Evolutionary conservation across 2,888 invertebrate genomes (phyloP), one percentile per base, ranked within the genome.

Genomic region (Erpobdella octoculata): DNA sequence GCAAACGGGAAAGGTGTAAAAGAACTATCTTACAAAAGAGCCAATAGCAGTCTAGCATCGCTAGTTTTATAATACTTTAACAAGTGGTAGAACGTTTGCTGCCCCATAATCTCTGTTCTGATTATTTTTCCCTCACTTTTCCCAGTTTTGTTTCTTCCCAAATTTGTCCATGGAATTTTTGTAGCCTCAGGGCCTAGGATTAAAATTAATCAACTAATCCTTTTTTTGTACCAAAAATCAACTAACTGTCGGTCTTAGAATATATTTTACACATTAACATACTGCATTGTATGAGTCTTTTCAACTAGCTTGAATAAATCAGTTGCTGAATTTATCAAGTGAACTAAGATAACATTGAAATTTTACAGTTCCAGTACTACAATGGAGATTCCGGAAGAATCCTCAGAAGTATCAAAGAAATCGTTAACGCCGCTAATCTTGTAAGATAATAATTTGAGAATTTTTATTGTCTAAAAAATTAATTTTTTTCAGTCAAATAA

Each of bases 381-480:
- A 53, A n/a, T 53, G n/a, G n/a, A 18, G 53, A 53, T 53, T 53
- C 3, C 53, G 28, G 31, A 28, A 1, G n/a, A 2, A n/a, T 69
- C n/a, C 25, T 48, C 35, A 53, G 58, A 36, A 69, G 69, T 35
- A 53, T 33, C 31, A 48, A 33, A 46, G 69, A 69, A 33, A 69
- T 69, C n/a, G 69, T 48, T 35, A 69, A 69, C 36, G 8, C 33
- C 4, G 69, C 58, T 31, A 69, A 58, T 36, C n/a, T 69, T 53
- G 69, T 68, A 5, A 28, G 53, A 28, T 25, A 41, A 9, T 5
- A 9, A 35, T 33, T 33, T 6, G 9, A 53, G 9, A 53, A 53
- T 25, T 12, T 12, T 5, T 25, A 53, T 25, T 2, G 18, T 3
- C 21, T 25, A 6, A 5, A n/a, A 53, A 53, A 53, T 1, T 25